phyloP scores from a whole-genome alignment of 2,888 invertebrate genomes.

The Tachina lurida region DNA sequence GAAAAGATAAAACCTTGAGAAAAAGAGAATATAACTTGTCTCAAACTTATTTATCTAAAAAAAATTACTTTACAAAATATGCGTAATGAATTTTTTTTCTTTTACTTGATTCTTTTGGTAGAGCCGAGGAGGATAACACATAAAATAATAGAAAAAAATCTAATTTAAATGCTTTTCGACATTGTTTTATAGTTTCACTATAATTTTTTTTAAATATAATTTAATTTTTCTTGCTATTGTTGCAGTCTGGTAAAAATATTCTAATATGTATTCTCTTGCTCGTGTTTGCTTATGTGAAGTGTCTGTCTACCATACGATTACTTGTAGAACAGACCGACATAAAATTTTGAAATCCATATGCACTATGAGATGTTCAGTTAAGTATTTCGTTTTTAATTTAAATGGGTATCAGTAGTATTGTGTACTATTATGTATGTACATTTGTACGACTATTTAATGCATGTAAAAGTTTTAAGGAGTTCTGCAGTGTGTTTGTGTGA shows the following conservation, averaged over 20 bases:
- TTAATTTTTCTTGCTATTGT: not conserved
- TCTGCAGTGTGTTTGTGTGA: slow-evolving; percentile 1
- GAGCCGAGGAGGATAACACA: not conserved
- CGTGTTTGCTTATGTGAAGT: not conserved
- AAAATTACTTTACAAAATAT: no score
- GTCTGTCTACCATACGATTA: slow-evolving; percentile 23
- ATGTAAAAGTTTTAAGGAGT: not conserved
- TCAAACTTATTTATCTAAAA: no score
- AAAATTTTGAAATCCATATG: not conserved
- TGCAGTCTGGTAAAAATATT: not conserved
- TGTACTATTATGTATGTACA: not conserved
- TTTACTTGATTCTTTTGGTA: no score
- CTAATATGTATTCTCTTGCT: not conserved
- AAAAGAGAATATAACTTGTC: no score
- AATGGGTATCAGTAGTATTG: not conserved
- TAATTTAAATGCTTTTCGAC: slow-evolving; percentile 16
- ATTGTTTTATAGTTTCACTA: not conserved
- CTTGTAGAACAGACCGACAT: not conserved
- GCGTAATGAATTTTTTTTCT: no score
- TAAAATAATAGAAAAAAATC: not conserved
- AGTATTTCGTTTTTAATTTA: slow-evolving; percentile 29
- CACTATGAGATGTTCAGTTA: not conserved
- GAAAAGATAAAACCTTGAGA: no score
- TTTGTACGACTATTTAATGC: not conserved
- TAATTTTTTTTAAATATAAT: slow-evolving; percentile 8